Conservation (phyloP, 2,113 vertebrate genomes). For the Triplophysa rosa region DNA sequence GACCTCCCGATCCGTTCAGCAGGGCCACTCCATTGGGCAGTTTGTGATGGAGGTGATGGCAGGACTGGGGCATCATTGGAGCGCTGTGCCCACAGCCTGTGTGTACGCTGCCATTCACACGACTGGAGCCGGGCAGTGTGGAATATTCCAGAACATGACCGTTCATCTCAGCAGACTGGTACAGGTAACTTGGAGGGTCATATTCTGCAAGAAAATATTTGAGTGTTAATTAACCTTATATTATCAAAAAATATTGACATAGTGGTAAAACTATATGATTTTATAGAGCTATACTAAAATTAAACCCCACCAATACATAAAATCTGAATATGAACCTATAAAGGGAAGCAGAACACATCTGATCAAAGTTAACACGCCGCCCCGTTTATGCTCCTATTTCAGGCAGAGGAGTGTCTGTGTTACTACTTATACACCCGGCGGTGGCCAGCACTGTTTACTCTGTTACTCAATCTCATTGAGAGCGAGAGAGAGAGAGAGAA, state of each 20-base stretch:
- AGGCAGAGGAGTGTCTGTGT: slow-evolving; percentile 29
- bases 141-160: slow-evolving; percentile 87
- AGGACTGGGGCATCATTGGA: slow-evolving; percentile 74
- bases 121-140: slow-evolving; percentile 73
- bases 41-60: slow-evolving; percentile 86
- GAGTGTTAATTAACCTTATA: not conserved
- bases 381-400: slow-evolving; percentile 27
- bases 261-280: not conserved
- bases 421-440: slow-evolving; percentile 41
- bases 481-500: slow-evolving; percentile 23
- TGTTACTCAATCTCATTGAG: slow-evolving; percentile 46
- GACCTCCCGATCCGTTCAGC: slow-evolving; percentile 74
- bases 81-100: slow-evolving; percentile 73
- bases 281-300: not conserved
- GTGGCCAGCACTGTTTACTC: slow-evolving; percentile 37
- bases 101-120: slow-evolving; percentile 77
- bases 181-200: slow-evolving; percentile 88
- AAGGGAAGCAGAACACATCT: not conserved
- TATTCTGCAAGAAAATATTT: slow-evolving; percentile 75
- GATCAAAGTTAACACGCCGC: slow-evolving; percentile 5
- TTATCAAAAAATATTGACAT: not conserved
- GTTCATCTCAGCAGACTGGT: slow-evolving; percentile 81
- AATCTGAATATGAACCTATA: not conserved
- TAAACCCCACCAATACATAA: not conserved
- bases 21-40: slow-evolving; percentile 73